Evolutionary conservation across 2,888 invertebrate species (phyloP), one percentile per base, ranked within the genome.

Genomic region (Morpho deidamia): DNA sequence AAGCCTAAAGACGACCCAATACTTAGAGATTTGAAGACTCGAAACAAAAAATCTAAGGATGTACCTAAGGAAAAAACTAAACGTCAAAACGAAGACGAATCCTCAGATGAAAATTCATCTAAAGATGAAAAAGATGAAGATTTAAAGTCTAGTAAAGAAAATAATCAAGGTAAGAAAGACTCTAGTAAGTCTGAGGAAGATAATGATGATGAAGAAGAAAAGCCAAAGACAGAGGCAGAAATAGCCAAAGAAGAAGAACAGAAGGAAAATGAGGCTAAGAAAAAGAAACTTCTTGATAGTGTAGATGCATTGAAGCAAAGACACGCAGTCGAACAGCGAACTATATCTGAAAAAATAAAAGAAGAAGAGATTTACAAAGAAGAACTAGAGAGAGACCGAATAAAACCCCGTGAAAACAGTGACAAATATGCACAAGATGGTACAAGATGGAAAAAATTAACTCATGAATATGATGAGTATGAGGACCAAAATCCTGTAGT

Each of bases 291-390:
- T 58, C 67, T 89, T 39, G 73, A 74, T 11, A 75, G 76, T 52
- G 86, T 89, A 7, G 88, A 89, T 53, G 80, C 82, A 41, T 63
- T 89, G 10, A 89, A 87, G 69, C 68, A 72, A 54, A 72, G 84
- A 11, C 89, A 89, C 55, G 79, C 75, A 10, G 63, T 73, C 59
- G 88, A 89, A 67, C 85, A 86, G 59, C 74, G 73, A 62, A 60
- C 63, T 2, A 77, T 87, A 64, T 74, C 78, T 9, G 83, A 87
- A 55, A 83, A 76, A 65, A 61, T 71, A 0, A 84, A 81, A 65
- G 83, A 83, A 67, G 87, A 88, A 62, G 83, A 83, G 64, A 67
- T 81, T 48, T 69, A 70, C n/a, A 69, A 74, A 66, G 81, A 87
- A 63, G 76, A 83, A 56, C 70, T 67, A 7, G 79, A 80, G 58